phyloP scores from a whole-genome alignment of 2,888 invertebrate species.

The Cheilosia impressa region DNA sequence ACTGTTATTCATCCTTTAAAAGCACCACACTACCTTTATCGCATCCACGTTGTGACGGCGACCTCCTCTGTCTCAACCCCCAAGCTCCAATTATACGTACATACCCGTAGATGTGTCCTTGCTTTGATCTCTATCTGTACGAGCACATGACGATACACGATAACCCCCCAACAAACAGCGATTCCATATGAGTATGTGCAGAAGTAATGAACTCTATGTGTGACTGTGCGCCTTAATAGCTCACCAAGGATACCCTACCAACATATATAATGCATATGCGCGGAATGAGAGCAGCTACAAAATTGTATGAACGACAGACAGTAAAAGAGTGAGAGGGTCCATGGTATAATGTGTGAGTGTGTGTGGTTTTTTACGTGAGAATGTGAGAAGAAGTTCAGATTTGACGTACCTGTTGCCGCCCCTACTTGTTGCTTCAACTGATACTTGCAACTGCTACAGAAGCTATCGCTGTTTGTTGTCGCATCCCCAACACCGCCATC shows the following conservation, averaged over 20 bases:
- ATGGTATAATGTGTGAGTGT: constrained; percentile 39
- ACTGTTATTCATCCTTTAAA: constrained; percentile 60
- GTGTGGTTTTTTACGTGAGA: constrained; percentile 46
- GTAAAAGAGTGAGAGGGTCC: constrained; percentile 22
- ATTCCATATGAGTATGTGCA: neutral
- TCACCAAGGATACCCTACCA: constrained; percentile 58
- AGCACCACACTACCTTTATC: constrained; percentile 61
- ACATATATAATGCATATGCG: neutral
- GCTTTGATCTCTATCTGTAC: constrained; percentile 60
- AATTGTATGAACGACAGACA: constrained; percentile 63
- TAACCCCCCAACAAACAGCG: constrained; percentile 31
- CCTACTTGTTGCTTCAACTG: constrained; percentile 82
- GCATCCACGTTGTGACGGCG: constrained; percentile 23
- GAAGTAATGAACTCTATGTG: constrained; percentile 65
- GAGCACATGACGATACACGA: constrained; percentile 59
- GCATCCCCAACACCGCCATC: constrained; percentile 75
- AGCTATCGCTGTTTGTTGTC: constrained; percentile 59
- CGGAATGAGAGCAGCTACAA: constrained; percentile 21
- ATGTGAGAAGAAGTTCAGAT: constrained; percentile 63
- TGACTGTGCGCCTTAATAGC: constrained; percentile 61
- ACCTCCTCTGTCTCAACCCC: neutral
- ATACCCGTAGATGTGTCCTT: constrained; percentile 44
- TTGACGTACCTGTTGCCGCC: constrained; percentile 83
- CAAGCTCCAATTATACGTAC: constrained; percentile 13
- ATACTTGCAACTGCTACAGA: constrained; percentile 78